Evolutionary conservation across 2,113 vertebrate genomes (phyloP).

Genomic region (Coptodon bakossiorum): DNA sequence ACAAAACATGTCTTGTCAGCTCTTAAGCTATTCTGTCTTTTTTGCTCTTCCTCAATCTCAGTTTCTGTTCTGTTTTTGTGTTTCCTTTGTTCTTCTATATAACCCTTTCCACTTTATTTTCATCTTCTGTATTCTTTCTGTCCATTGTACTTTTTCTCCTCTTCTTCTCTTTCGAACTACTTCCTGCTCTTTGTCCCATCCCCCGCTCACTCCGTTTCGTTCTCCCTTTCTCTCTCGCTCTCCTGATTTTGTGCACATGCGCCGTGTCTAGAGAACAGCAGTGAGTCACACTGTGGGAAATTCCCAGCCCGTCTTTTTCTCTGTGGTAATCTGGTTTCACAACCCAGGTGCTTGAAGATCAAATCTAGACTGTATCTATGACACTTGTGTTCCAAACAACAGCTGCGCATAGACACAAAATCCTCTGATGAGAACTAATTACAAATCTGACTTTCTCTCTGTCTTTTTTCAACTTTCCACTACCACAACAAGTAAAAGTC

Average conservation of each 20-base stretch:
- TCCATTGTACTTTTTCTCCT: not conserved
- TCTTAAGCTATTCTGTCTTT: not conserved
- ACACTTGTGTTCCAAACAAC: conserved; percentile 49
- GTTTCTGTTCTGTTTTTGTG: not conserved
- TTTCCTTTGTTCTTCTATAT: not conserved
- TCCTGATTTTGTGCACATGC: conserved; percentile 51
- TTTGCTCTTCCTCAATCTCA: not conserved
- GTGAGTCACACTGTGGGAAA: conserved; percentile 72
- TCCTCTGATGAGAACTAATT: conserved; percentile 3
- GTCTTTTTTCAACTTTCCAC: conserved; percentile 23
- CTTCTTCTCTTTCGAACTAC: not conserved
- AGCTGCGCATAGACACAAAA: conserved; percentile 17
- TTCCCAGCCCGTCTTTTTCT: conserved; percentile 55
- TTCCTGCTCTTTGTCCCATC: conserved; percentile 22
- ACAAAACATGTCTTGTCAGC: not conserved
- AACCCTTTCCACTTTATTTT: not conserved
- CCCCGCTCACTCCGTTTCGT: not conserved
- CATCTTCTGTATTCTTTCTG: not conserved
- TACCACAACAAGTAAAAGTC: conserved; percentile 10
- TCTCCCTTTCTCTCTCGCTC: conserved; percentile 6
- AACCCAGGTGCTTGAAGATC: conserved; percentile 61
- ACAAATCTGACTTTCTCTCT: not conserved
- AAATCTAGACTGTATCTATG: conserved; percentile 31
- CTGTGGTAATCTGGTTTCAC: conserved; percentile 54
- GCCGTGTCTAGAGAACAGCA: conserved; percentile 17